Percentiles rank a stretch among this genome's conserved stretches.
phyloP scores from a whole-genome alignment of 2,113 vertebrate genomes.

The Corydoras sp. region DNA sequence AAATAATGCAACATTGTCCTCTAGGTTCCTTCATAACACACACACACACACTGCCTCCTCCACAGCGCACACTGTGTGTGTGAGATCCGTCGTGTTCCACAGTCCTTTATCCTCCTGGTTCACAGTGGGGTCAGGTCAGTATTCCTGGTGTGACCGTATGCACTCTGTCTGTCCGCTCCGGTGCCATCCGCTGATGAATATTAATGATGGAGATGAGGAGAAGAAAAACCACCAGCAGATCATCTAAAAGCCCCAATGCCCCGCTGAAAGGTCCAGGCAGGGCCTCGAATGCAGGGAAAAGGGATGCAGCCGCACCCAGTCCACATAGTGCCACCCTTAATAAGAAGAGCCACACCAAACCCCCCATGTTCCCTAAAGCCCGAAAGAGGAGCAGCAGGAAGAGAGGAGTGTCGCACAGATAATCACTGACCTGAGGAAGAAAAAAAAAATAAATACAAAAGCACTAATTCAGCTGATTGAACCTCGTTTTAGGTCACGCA shows the following conservation, averaged over 20 bases:
- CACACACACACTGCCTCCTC: too few relatives aligned
- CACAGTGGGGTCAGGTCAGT: slow-evolving; percentile 45
- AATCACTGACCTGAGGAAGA: slow-evolving; percentile 64
- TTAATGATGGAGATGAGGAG: slow-evolving; percentile 73
- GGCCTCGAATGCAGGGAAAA: slow-evolving; percentile 55
- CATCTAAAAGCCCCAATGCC: slow-evolving; percentile 65
- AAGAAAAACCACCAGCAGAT: slow-evolving; percentile 69
- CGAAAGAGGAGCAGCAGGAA: slow-evolving; percentile 59
- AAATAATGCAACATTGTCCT: too few relatives aligned
- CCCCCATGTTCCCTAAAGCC: slow-evolving; percentile 62
- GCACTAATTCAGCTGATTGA: neutral
- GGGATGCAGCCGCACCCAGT: slow-evolving; percentile 62
- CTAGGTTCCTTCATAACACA: too few relatives aligned
- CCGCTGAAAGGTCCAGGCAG: slow-evolving; percentile 62
- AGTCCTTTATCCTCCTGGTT: slow-evolving; percentile 22
- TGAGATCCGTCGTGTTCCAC: neutral
- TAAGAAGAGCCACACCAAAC: slow-evolving; percentile 69
- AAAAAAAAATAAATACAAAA: neutral
- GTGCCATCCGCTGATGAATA: slow-evolving; percentile 68
- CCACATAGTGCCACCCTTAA: slow-evolving; percentile 68
- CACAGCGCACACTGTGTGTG: too few relatives aligned
- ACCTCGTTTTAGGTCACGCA: neutral
- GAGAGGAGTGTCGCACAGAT: slow-evolving; percentile 66
- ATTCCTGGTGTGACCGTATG: slow-evolving; percentile 41
- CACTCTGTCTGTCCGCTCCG: slow-evolving; percentile 47